Percentiles rank a stretch among this genome's conserved stretches.
phyloP scores from a whole-genome alignment of 2,888 invertebrate genomes.

The Ophonus ardosiacus region DNA sequence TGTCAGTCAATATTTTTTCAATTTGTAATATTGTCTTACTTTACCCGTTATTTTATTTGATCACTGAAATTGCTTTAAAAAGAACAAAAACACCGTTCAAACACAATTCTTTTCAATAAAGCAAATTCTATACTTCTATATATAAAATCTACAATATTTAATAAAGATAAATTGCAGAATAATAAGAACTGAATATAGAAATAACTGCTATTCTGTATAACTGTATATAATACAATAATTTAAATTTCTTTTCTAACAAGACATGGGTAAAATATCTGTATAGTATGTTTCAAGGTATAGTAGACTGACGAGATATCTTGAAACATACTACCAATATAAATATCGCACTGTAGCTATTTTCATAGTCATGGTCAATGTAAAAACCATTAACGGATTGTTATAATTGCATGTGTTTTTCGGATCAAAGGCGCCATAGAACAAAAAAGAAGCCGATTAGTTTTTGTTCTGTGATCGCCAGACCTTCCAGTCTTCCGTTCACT shows the following conservation, averaged over 20 bases:
- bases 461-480: conserved; percentile 27
- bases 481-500: conserved; percentile 39
- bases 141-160: background rate
- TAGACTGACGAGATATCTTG: no score
- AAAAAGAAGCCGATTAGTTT: conserved; percentile 8
- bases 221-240: no score
- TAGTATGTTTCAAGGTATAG: no score
- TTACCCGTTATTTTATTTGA: background rate
- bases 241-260: no score
- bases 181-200: background rate
- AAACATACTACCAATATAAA: no score
- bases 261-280: no score
- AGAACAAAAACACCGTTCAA: background rate
- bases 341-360: no score
- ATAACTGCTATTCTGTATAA: no score
- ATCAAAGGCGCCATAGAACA: conserved; percentile 17
- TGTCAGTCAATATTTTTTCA: background rate
- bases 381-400: conserved; percentile 27
- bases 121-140: background rate
- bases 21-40: background rate
- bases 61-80: background rate
- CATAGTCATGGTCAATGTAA: conserved; percentile 7
- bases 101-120: background rate
- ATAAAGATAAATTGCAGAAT: background rate
- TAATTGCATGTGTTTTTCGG: conserved; percentile 7